Conservation (phyloP, 30 jellyfish, hydroid and myxozoan genomes). For the Phacellophora camtschatica region DNA sequence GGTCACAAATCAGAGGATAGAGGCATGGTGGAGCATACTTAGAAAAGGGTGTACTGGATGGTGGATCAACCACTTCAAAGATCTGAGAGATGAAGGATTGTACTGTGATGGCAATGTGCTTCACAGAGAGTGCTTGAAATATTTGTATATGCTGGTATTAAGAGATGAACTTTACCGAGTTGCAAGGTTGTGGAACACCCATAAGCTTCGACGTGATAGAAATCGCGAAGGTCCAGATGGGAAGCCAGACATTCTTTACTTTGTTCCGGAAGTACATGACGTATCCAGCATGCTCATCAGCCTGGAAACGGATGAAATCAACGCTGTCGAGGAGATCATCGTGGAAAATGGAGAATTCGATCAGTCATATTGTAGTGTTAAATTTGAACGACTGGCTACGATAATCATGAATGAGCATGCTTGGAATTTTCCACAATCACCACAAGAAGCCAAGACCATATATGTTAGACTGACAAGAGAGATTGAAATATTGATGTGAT, state of each 20-base stretch:
- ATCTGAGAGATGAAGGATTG: constrained; percentile 4
- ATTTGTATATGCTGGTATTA: neutral
- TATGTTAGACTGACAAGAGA: neutral
- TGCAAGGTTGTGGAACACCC: neutral
- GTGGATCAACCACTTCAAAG: constrained; percentile 46
- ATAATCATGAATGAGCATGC: neutral
- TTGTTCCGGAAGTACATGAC: neutral
- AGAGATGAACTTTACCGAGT: neutral
- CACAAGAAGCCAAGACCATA: neutral
- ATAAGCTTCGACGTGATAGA: neutral
- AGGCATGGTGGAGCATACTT: constrained; percentile 37
- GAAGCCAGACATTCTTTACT: neutral
- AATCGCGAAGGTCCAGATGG: neutral
- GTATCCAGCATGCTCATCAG: neutral
- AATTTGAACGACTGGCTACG: neutral
- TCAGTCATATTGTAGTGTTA: neutral
- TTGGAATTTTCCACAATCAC: neutral
- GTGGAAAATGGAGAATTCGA: neutral
- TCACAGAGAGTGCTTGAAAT: neutral
- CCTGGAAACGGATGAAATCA: neutral
- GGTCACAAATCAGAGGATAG: constrained; percentile 28
- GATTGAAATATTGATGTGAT: neutral
- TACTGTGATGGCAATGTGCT: neutral
- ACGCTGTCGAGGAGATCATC: neutral
- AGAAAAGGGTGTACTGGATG: neutral